Conservation (phyloP, 2,797 vertebrate genomes). For the Spinus pinus region DNA sequence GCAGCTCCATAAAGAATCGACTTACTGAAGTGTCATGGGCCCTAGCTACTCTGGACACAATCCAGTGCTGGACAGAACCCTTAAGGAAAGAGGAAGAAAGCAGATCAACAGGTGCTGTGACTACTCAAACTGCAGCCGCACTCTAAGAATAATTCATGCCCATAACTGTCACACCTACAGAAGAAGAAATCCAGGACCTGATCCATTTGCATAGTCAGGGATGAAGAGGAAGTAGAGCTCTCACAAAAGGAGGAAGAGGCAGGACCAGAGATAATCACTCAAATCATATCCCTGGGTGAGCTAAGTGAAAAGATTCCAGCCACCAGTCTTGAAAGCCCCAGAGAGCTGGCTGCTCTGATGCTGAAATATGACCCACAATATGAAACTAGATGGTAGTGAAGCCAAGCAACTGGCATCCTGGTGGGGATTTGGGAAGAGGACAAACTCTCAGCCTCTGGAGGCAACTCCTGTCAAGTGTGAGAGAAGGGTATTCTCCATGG, state of each 20-base stretch:
- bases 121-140: neutral
- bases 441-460: neutral
- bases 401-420: neutral
- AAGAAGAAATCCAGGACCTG: neutral
- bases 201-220: neutral
- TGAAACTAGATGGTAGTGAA: neutral
- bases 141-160: neutral
- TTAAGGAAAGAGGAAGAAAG: neutral
- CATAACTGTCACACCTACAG: neutral
- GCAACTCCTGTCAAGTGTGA: neutral
- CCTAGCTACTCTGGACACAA: neutral
- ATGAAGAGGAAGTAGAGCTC: neutral
- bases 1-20: neutral
- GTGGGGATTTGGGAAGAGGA: neutral
- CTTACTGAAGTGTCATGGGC: neutral
- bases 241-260: neutral
- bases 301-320: neutral
- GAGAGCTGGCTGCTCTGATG: neutral
- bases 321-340: neutral
- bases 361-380: neutral
- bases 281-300: neutral
- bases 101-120: neutral
- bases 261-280: neutral
- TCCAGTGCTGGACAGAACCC: neutral
- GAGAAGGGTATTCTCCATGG: neutral